Percentiles rank a stretch among this genome's conserved stretches.
phyloP scores from a whole-genome alignment of 2,888 invertebrate species.

The Plagiodera versicolora region DNA sequence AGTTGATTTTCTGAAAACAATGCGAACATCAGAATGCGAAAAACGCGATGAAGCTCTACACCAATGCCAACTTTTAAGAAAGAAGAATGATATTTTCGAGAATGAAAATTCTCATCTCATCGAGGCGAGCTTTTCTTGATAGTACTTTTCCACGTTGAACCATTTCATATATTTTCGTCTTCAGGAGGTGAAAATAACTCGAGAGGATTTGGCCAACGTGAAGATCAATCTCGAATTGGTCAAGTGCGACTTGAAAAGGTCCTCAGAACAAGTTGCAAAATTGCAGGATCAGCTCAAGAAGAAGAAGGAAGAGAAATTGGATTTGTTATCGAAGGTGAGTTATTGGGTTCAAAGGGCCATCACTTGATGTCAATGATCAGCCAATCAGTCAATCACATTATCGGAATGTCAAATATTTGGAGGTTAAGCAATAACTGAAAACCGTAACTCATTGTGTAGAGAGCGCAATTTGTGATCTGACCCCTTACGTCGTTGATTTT shows the following conservation, averaged over 20 bases:
- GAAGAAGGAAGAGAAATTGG: conserved; percentile 45
- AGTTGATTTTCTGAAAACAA: conserved; percentile 60
- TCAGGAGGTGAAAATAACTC: conserved; percentile 23
- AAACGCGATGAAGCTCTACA: conserved; percentile 36
- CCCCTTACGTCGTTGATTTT: too few relatives aligned
- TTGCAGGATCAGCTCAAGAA: conserved; percentile 30
- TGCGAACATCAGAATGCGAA: conserved; percentile 61
- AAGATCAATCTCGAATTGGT: conserved; percentile 30
- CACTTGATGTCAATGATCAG: too few relatives aligned
- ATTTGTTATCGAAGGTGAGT: conserved; percentile 56
- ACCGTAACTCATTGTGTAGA: too few relatives aligned
- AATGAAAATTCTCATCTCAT: conserved; percentile 27
- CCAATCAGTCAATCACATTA: too few relatives aligned
- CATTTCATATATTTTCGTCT: too few relatives aligned
- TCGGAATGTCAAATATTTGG: too few relatives aligned
- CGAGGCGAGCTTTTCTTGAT: conserved; percentile 31
- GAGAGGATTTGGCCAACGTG: conserved; percentile 23
- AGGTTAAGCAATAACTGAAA: too few relatives aligned
- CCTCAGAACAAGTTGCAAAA: conserved; percentile 30
- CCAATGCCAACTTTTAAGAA: conserved; percentile 31
- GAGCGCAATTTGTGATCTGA: too few relatives aligned
- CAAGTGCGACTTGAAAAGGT: conserved; percentile 31
- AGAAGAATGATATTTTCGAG: conserved; percentile 33
- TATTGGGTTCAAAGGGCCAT: too few relatives aligned
- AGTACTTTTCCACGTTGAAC: too few relatives aligned